Evolutionary conservation across 2,888 invertebrate species (phyloP).

Genomic region (Drosophila villosipedis): DNA sequence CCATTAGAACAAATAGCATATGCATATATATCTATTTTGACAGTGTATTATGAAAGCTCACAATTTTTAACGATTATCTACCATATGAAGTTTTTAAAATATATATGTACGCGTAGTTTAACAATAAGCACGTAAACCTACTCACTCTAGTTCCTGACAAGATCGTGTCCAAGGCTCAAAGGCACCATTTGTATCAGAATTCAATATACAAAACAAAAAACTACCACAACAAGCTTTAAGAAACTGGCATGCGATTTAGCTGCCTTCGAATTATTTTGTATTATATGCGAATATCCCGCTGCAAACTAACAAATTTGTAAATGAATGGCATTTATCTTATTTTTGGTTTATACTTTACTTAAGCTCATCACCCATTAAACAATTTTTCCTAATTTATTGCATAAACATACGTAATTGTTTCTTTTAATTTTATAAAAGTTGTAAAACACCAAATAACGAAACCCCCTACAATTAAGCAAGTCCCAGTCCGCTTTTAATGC

Average conservation of each 20-base stretch:
- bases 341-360: constrained; percentile 25
- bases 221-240: constrained; percentile 64
- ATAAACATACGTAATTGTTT: constrained; percentile 38
- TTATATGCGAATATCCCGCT: constrained; percentile 57
- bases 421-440: constrained; percentile 25
- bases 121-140: constrained; percentile 54
- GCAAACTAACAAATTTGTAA: constrained; percentile 47
- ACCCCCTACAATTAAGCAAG: constrained; percentile 26
- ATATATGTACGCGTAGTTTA: constrained; percentile 31
- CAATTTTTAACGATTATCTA: constrained; percentile 25
- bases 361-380: constrained; percentile 44
- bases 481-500: constrained; percentile 58
- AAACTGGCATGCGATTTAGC: constrained; percentile 42
- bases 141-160: constrained; percentile 68
- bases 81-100: constrained; percentile 14
- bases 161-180: constrained; percentile 39
- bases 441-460: constrained; percentile 56
- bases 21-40: constrained; percentile 47
- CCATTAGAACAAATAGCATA: constrained; percentile 34
- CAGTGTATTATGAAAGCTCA: constrained; percentile 23
- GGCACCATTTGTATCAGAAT: constrained; percentile 42
- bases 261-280: constrained; percentile 53
- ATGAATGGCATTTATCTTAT: constrained; percentile 60
- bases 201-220: constrained; percentile 43
- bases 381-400: constrained; percentile 63